Base-by-base conservation (phyloP, 2,888 invertebrate species). In the Pyrochroa serraticornis region DNA sequence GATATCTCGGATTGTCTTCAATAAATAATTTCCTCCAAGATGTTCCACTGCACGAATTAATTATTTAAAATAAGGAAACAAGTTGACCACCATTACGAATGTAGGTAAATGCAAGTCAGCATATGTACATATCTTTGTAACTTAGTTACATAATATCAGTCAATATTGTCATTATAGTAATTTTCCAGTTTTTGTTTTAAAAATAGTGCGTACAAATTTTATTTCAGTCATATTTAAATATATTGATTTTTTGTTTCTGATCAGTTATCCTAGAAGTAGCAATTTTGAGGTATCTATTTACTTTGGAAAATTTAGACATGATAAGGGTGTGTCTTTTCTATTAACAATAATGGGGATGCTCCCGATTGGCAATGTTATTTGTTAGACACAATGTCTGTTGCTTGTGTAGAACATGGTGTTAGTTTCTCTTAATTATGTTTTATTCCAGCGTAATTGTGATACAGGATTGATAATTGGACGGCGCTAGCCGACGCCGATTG, bases 1-100 rank as follows among this genome's bases (percentile, higher is more conserved):
- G 74, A 74, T 71, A 71, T 74, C 74, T 65, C 74, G 64, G 71
- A 58, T 63, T 61, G 67, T 67, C 64, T 41, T 58, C 63, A 57
- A 66, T 65, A 58, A 61, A 65, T 57, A 63, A 61, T 67, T 68
- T 67, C 63, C 68, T 60, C 63, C 43, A 64, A 68, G 59, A 69
- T 64, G 63, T 66, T 62, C 50, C 47, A 58, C 60, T 64, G 64
- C 63, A 63, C 46, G 43, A 44, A 55, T 64, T 64, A 63, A 59
- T 63, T 52, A 45, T 54, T 54, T 49, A 42, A 9, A 30, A 31
- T 10, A 22, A 22, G 22, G 22, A 22, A 22, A 22, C 22, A 22
- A 22, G 3, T 22, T 22, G 22, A 22, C 22, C 22, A 22, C 3
- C 22, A 22, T 5, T 22, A 22, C 22, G 22, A 22, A 22, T 22